A percentile compares a stretch with the other conserved stretches of the same genome.
Evolutionary conservation across 2,113 vertebrate genomes (phyloP).

Genomic region (Ceuthmochares aereus): DNA sequence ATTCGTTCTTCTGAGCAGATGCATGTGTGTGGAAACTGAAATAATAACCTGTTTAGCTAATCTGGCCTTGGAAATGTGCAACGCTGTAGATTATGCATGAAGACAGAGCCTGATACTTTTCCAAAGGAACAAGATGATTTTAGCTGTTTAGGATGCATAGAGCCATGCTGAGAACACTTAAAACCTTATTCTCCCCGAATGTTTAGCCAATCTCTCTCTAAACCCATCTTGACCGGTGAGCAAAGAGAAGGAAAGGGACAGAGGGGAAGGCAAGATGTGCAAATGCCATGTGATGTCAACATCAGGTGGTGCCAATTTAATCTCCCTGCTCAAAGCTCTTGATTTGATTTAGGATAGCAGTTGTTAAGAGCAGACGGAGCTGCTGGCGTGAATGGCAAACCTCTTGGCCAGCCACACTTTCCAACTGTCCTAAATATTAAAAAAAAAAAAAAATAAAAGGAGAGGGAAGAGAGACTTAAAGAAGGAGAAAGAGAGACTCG

Average conservation of each 20-base stretch:
- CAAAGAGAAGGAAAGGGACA: background rate
- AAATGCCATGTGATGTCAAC: background rate
- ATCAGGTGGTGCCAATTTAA: slow-evolving; percentile 37
- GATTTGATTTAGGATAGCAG: slow-evolving; percentile 79
- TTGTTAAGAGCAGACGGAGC: slow-evolving; percentile 81
- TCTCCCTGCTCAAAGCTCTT: slow-evolving; percentile 38
- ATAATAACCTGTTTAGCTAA: background rate
- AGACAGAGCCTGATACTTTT: background rate
- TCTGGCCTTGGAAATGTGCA: background rate
- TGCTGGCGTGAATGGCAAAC: slow-evolving; percentile 58
- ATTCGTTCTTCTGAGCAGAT: background rate
- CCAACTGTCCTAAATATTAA: slow-evolving; percentile 75
- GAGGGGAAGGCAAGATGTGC: background rate
- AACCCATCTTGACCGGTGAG: background rate
- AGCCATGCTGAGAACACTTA: background rate
- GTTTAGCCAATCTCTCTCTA: background rate
- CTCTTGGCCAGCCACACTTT: slow-evolving; percentile 66
- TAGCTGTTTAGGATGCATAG: background rate
- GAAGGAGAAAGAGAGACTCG: background rate
- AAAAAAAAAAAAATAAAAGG: background rate
- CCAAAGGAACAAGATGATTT: background rate
- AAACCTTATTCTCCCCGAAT: background rate
- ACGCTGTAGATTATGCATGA: fast-evolving
- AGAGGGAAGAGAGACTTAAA: background rate
- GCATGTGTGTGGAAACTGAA: background rate